Base-by-base conservation (phyloP, 2,888 invertebrate genomes). In the Zootermopsis nevadensis region DNA sequence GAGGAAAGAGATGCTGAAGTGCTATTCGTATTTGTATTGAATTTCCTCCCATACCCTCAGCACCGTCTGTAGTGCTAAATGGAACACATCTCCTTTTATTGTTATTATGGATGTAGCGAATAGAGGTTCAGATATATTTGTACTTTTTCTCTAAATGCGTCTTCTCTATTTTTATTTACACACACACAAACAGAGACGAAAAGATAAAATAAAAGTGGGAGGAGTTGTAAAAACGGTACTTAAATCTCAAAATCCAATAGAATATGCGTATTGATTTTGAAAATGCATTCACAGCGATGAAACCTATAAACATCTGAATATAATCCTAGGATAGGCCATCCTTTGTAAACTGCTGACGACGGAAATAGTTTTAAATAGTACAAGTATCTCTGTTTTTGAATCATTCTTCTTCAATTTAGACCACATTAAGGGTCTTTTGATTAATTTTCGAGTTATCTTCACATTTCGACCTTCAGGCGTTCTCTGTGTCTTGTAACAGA, bases 71-170 rank as follows among this genome's bases (percentile, higher is more conserved):
- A 33, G 79, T 27, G 79, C 79, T 79, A 79, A 79, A 79, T 66
- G 60, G 79, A 60, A 38, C 79, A 79, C 79, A 81, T 81, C 60
- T 66, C 79, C 79, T 60, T 79, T 79, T 79, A 79, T 79, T 82
- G 82, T 74, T 82, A 82, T 55, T 80, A 31, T 80, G 74, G n/a
- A 74, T 42, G 74, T 74, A 33, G 74, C 74, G 74, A 74, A 74
- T 74, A 74, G 42, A 74, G 74, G 74, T 74, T 30, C 38, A 33
- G 19, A 33, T 10, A 69, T 69, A 69, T 33, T 22, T 69, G n/a
- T 60, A 60, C 60, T 8, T 69, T 69, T 69, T 30, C 8, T 74
- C 74, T 74, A 74, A 74, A 74, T 42, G 38, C 38, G 15, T 38
- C 74, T 74, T 74, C 74, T n/a, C 74, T 42, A 38, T 74, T 60